Base-by-base conservation (phyloP, 2,113 vertebrate genomes). In the Osmerus mordax region DNA sequence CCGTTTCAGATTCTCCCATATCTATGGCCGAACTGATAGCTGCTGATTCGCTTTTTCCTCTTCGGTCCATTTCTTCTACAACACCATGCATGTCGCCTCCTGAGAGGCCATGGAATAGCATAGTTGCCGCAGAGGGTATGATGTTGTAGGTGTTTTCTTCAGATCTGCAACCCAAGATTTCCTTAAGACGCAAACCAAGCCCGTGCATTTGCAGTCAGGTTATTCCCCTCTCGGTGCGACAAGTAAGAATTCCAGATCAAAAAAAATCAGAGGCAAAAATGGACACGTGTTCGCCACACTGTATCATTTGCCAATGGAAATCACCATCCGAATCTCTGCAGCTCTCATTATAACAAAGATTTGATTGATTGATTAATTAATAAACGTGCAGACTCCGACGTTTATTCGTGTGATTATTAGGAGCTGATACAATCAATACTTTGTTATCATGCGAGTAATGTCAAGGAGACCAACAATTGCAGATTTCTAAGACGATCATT, bases 51-150 rank as follows among this genome's bases (percentile, higher is more conserved):
- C 89, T 94, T 91, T 99, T 99, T 80, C 89, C 93, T 91, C 97
- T 93, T 83, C 96, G 95, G 90, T 99, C 97, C 94, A 99, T 95
- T 87, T 98, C 96, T 82, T 98, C 97, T 93, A 98, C 96, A 90
- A 98, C 95, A 77, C 96, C 95, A 89, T 97, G 96, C 92, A 97
- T 95, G 89, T 99, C 97, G 88, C 95, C 94, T 91, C 95, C 97
- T 79, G 96, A 94, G 91, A 99, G 89, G 87, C 97, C 96, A 89
- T 98, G 97, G 94, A 99, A 98, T 87, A 99, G 97, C 97, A 99
- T 99, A 81, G 92, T 93, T 71, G 93, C 90, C 73, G 91, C 83
- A 53, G 91, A 92, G 13, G 91, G 87, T 78, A 92, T 88, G 83
- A 93, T 92, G 77, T 90, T 91, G 77, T 90, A 93, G 86, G 89